Evolutionary conservation across 2,888 invertebrate genomes (phyloP).

Genomic region (Diarsia dahlii): DNA sequence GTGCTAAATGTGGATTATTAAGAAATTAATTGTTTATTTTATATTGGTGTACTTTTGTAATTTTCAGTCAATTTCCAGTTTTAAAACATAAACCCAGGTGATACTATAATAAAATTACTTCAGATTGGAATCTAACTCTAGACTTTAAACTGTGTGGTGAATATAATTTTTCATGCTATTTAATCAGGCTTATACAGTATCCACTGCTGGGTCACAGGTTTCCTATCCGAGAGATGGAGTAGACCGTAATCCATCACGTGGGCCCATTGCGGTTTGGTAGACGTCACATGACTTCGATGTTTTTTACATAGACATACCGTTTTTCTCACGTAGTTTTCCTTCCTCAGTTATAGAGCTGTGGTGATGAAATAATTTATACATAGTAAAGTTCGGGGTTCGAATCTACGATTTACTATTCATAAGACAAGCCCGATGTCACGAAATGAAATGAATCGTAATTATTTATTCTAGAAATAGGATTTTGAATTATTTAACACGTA

Average conservation of each 20-base stretch:
- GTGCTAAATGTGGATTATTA: constrained; percentile 13
- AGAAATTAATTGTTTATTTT: background rate
- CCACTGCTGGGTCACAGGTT: background rate
- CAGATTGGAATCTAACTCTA: background rate
- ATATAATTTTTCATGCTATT: background rate
- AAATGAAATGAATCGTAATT: background rate
- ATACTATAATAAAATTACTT: background rate
- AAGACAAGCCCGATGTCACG: background rate
- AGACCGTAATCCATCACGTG: background rate
- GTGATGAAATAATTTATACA: background rate
- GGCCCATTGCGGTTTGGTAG: background rate
- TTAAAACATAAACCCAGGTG: too few relatives aligned
- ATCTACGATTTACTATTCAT: background rate
- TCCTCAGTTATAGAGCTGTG: background rate
- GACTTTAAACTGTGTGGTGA: background rate
- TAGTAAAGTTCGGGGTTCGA: background rate
- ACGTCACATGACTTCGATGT: background rate
- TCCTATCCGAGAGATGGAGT: background rate
- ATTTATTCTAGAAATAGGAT: background rate
- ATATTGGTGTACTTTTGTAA: background rate
- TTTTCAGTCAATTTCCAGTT: background rate
- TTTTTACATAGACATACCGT: background rate
- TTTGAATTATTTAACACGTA: background rate
- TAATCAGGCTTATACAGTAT: background rate
- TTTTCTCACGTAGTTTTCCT: background rate